Base-by-base conservation (phyloP, 2,888 invertebrate genomes). In the Pilophorus perplexus region DNA sequence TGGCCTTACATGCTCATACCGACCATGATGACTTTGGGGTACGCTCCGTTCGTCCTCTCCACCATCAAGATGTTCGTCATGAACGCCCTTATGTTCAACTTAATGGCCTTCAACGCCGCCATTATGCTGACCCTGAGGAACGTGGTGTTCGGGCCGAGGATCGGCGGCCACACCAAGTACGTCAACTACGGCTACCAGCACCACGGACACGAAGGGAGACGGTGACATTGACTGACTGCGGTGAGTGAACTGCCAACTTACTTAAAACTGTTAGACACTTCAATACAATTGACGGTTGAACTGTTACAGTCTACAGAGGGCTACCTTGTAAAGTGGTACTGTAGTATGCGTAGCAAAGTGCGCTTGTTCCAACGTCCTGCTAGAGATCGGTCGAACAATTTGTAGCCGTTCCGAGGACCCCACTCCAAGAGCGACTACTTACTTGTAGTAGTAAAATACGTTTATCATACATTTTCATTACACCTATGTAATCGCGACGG, bases 81-180 rank as follows among this genome's bases (percentile, higher is more conserved):
- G 73, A 72, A 73, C 27, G 74, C 74, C 14, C 60, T 74, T 37
- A 73, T 71, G 71, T 69, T 74, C 48, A 74, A 74, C 72, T 72
- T 73, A 68, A 73, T 74, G 74, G 74, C 74, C n/a, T 69, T 75
- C 52, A 70, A 70, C 28, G 71, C 72, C 12, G 74, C 74, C 18
- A 69, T 74, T 18, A 71, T 72, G 46, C 72, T 74, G 71, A 73
- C 73, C 23, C 52, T 75, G 50, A 70, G 73, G 22, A 73, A 74
- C 70, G 67, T 74, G 67, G 73, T 74, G 28, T 75, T 75, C 69
- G 74, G 74, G 0, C 73, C 73, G 2, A 68, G 72, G 3, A 67
- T 69, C 12, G 72, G 72, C 1, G 68, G 70, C 10, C 69, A 70
- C 38, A 68, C 74, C 68, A 72, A 73, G 55, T 75, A 74, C 71